Base-by-base conservation (phyloP, 1,140 invertebrate species). In the Sipha flava region DNA sequence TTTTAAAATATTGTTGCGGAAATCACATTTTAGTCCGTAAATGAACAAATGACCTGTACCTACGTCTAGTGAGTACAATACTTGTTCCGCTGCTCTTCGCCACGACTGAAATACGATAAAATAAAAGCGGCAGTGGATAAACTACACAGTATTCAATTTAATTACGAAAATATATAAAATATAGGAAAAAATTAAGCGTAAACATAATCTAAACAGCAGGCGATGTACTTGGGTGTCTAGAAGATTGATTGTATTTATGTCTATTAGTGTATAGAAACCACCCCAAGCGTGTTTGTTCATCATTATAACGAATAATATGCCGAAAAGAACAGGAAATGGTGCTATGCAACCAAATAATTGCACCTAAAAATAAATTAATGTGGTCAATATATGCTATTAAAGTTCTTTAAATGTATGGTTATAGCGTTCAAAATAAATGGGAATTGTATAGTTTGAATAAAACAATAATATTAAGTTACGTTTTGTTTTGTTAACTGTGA, bases 51-150 rank as follows among this genome's bases (percentile, higher is more conserved):
- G 73, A 0, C 73, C 73, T 0, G 73, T 77, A 14, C 73, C 73
- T 0, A 77, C 73, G 16, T 77, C 73, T 34, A 77, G 29, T 2
- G 73, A 77, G 34, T 77, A 77, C 7, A 77, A 4, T 7, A 77
- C 73, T 59, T 77, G 73, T 43, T 77, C 73, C 7, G 73, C 73
- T 0, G 73, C 73, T 12, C 73, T 37, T 23, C 52, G n/a, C 73
- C 73, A 77, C 0, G 47, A 52, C 73, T 77, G 16, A 23, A 77
- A 37, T 34, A 21, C 7, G 7, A 21, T 3, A 72, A 64, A 64
- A 23, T 64, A 29, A 57, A 16, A 4, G 26, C 16, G 4, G 16
- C 54, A 4, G 54, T 16, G n/a, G 54, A 16, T 29, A 16, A 57
- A 4, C 54, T 57, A 16, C 54, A 57, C 4, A 6, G 54, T 4